phyloP scores from a whole-genome alignment of 2,113 vertebrate genomes.

The Falcunculus frontatus region DNA sequence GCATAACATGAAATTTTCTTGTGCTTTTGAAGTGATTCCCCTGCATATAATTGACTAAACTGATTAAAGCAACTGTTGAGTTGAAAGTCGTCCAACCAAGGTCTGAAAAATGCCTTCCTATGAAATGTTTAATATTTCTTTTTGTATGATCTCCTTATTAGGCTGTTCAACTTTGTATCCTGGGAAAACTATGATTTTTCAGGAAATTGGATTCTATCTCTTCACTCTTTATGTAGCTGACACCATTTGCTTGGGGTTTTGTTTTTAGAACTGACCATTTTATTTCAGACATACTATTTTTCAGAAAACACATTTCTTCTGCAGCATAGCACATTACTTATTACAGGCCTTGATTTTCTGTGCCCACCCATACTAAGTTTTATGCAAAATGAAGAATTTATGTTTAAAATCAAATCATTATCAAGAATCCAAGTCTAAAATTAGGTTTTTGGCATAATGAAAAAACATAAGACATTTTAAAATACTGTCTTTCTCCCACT shows the following conservation, averaged over 20 bases:
- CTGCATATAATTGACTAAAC: constrained; percentile 60
- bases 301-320: background rate
- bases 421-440: background rate
- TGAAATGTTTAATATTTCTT: constrained; percentile 53
- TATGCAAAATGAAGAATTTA: background rate
- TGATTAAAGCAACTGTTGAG: constrained; percentile 60
- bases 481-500: background rate
- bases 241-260: background rate
- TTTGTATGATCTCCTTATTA: constrained; percentile 22
- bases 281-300: background rate
- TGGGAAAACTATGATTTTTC: background rate
- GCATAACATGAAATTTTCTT: constrained; percentile 33
- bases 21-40: constrained; percentile 54
- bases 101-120: constrained; percentile 39
- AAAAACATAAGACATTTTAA: background rate
- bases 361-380: background rate
- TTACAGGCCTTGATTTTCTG: background rate
- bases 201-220: background rate
- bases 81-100: constrained; percentile 42
- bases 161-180: background rate
- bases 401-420: background rate
- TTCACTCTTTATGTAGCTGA: background rate
- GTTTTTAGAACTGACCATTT: background rate
- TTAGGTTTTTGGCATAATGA: background rate
- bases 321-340: background rate